These are phyloP conservation scores for Pimephales promelas DNA, from an alignment of 2,113 vertebrate species.

Conservation along the genomic window DNA sequence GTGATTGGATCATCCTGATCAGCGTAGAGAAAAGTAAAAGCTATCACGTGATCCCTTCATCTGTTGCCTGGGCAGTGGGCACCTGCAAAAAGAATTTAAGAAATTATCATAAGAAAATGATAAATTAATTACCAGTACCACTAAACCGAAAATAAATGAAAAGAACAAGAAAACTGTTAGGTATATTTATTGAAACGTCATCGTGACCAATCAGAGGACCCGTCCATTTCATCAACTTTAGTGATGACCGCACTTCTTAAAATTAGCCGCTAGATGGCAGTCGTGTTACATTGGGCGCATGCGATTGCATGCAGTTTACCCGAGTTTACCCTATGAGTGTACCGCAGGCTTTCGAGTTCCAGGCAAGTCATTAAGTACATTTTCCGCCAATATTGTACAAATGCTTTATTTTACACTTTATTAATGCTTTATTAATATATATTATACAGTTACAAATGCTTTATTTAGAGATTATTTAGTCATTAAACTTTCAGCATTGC, in stretches of 20 bases:
- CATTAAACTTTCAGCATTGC: background rate
- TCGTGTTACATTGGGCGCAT: background rate
- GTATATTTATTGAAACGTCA: background rate
- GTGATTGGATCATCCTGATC: background rate
- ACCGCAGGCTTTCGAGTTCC: background rate
- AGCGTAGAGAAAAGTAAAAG: no score
- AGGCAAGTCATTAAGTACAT: background rate
- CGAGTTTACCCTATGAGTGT: no score
- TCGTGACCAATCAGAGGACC: background rate
- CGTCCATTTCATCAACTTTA: background rate
- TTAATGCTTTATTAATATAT: no score
- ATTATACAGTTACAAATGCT: background rate
- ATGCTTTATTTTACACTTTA: background rate
- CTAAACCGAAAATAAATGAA: background rate
- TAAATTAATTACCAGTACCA: background rate
- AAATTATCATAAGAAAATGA: no score
- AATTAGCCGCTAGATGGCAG: background rate
- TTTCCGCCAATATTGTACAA: background rate
- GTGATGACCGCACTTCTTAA: background rate
- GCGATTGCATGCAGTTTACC: background rate
- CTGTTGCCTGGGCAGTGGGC: no score
- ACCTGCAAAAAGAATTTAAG: background rate
- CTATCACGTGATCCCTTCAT: background rate
- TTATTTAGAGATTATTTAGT: background rate
- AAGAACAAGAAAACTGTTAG: background rate